Evolutionary conservation across 2,797 vertebrate genomes (phyloP), one percentile per base, ranked within the genome.

Genomic region (Danio kyathit): DNA sequence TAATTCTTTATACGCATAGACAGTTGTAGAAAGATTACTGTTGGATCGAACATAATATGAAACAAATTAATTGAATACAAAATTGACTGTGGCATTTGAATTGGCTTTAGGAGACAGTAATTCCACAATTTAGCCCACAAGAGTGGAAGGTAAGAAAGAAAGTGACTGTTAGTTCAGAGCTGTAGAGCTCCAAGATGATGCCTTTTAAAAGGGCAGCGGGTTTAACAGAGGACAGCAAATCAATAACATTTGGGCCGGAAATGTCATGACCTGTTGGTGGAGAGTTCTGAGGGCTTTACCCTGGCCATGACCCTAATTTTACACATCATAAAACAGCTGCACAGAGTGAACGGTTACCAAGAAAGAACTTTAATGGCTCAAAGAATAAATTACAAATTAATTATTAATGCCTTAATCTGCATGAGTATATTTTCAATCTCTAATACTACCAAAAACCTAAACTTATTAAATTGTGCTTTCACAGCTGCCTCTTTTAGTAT

Each of bases 191-290:
- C 21, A 63, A 61, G 13, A 51, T 7, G 81, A 74, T 71, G 79
- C 66, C 79, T 89, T 89, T 91, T 89, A 89, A 90, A 90, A 89
- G 86, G 86, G 89, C 83, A 91, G 63, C 16, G 0, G 48, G 86
- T 84, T 82, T 86, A 84, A 87, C 56, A 51, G 29, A 70, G 12
- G 38, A 61, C 66, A 71, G 46, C 38, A 71, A 79, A 63, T 79
- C 66, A 63, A 70, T 71, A 71, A 63, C 66, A 54, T 71, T 71
- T 63, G 38, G 73, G 38, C 48, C 63, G 80, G 14, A 83, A 80
- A 83, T 71, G 82, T 80, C 72, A 79, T 5, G 0, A 61, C 56
- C 65, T 70, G 56, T 29, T 61, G 29, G 7, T 16, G 56, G 46
- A 70, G 65, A 70, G 21, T 16, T 70, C 44, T 19, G n/a, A 79